phyloP scores from a whole-genome alignment of 2,113 vertebrate species.

The Istiophorus platypterus region DNA sequence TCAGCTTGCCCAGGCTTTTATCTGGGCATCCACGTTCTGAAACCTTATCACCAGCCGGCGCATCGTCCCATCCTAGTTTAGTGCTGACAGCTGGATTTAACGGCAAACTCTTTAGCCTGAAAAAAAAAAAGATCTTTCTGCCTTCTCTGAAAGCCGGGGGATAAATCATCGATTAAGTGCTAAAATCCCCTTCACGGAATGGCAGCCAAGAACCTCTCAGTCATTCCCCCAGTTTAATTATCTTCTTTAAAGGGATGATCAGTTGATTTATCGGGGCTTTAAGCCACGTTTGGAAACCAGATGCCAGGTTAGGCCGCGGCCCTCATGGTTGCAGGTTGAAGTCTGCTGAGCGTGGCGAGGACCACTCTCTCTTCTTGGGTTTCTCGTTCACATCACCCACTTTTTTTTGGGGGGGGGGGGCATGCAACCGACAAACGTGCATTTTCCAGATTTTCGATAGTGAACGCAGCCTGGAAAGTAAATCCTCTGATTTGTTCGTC shows the following conservation, averaged over 20 bases:
- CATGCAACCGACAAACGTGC: neutral
- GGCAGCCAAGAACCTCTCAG: neutral
- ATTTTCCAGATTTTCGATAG: slow-evolving; percentile 14
- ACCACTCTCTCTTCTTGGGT: neutral
- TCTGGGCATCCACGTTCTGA: slow-evolving; percentile 2
- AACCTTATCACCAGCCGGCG: slow-evolving; percentile 8
- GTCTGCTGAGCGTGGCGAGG: neutral
- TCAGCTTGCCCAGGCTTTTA: slow-evolving; percentile 1
- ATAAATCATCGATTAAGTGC: neutral
- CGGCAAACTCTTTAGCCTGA: neutral
- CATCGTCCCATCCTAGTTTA: neutral
- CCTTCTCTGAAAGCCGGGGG: neutral
- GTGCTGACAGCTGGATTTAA: neutral
- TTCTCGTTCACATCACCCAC: slow-evolving; percentile 18
- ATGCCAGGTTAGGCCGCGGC: neutral
- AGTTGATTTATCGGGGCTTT: neutral
- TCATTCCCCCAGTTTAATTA: neutral
- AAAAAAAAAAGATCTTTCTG: neutral
- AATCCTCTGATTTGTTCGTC: neutral
- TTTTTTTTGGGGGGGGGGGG: no score
- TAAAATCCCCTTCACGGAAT: neutral
- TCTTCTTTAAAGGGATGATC: neutral
- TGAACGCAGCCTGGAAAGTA: neutral
- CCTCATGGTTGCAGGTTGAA: slow-evolving; percentile 9
- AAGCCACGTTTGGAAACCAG: neutral